Base-by-base conservation (phyloP, 2,113 vertebrate genomes). In the Amphiprion ocellaris region DNA sequence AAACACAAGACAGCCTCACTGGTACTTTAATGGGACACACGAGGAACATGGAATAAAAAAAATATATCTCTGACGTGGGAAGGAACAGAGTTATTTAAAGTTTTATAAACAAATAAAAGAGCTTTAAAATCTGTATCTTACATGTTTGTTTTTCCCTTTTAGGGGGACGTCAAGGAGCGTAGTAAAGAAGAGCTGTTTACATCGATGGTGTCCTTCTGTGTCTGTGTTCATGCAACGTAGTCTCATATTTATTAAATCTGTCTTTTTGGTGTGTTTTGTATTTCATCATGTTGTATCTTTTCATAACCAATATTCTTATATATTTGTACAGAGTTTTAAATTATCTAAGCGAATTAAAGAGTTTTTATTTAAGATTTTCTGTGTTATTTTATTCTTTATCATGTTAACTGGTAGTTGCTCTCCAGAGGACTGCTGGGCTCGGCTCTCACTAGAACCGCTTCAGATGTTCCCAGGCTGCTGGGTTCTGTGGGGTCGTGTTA, bases 301-400 rank as follows among this genome's bases (percentile, higher is more conserved):
- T 54, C 23, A 5, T 15, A 24, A 58, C 1, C 1, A 4, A 21
- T 82, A 89, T 89, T 21, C 21, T 81, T 83, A 61, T 84, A 24
- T 53, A 0, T 73, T 82, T 67, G 39, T 60, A 30, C 39, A 44
- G 14, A 6, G 19, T 71, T 78, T 44, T 69, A 12, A 62, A 81
- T 73, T 65, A 82, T 23, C 14, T 69, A 28, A 65, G 16, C 64
- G n/a, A 77, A 91, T 91, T 79, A 89, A 90, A 85, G 5, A 28
- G 44, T 68, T 84, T 80, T 74, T 79, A 50, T n/a, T 37, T 1
- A 56, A 68, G 15, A 19, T 11, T 24, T 58, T 67, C 11, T 59
- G 23, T 14, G 53, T 56, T 44, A 16, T 50, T 3, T 54, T 26
- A 30, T 26, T 26, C 28, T 28, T 16, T 17, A 37, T 37, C 30